Base-by-base conservation (phyloP, 2,797 vertebrate species). In the Acridotheres tristis region DNA sequence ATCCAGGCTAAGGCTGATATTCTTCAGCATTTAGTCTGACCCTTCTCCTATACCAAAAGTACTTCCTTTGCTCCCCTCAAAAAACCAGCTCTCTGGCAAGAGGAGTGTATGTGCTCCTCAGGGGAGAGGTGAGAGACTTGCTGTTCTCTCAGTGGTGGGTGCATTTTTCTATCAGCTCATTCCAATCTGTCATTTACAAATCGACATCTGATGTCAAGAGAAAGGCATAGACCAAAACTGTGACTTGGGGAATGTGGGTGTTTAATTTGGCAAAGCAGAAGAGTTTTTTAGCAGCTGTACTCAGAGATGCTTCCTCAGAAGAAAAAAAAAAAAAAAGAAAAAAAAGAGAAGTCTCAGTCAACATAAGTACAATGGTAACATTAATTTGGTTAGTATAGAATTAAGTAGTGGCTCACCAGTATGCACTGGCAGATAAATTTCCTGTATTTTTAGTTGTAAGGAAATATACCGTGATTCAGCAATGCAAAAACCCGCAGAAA, bases 321-420 rank as follows among this genome's bases (percentile, higher is more conserved):
- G 0, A 2, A 10, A 14, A 8, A 11, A 23, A 53, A 51, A 23
- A 21, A 21, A 45, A 47, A 20, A 20, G 7, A 1, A 0, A 2
- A 10, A 14, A 8, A 11, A 23, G 14, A 47, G 20, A 20, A 11
- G 36, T 82, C 34, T 65, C 68, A 63, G 45, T 67, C 50, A 87
- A 29, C 5, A 0, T 21, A 74, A 58, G 21, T 50, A 45, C 17
- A 40, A 40, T 40, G 40, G 40, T 40, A 40, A 14, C 40, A 40
- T 40, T 40, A 47, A 48, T 29, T 80, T 90, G 36, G 15, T 62
- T 78, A 66, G 50, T 58, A 29, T 6, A 38, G 47, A 84, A 77
- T 61, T 83, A 57, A 38, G 8, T 38, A 55, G 34, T 21, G 16
- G 57, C 43, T 85, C 50, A 65, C 20, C 72, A 34, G 17, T 65